Evolutionary conservation across 2,113 vertebrate genomes (phyloP).

Genomic region (Cricetomys ansorgei): DNA sequence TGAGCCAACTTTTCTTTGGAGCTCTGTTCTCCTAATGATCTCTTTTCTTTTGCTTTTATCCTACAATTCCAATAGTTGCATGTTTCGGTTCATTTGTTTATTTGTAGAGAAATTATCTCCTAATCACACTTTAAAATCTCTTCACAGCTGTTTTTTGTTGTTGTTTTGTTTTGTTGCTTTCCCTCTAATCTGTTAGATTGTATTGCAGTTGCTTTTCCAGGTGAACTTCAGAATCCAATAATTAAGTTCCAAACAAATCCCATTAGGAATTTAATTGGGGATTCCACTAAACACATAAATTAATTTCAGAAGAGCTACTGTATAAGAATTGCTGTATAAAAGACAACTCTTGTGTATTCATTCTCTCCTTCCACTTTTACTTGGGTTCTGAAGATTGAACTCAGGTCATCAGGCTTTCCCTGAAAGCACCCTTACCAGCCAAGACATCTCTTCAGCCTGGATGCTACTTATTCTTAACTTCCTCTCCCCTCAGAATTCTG

Average conservation of each 20-base stretch:
- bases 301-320: conserved; percentile 47
- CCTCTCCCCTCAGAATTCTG: neutral
- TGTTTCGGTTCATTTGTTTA: neutral
- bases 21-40: too few species aligned
- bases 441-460: neutral
- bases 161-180: too few species aligned
- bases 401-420: neutral
- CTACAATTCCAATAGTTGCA: neutral
- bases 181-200: neutral
- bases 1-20: neutral
- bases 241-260: conserved; percentile 47
- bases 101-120: conserved; percentile 11
- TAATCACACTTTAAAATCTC: neutral
- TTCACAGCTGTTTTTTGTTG: conserved; percentile 32
- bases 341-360: neutral
- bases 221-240: conserved; percentile 46
- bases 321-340: neutral
- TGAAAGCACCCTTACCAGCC: neutral
- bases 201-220: neutral
- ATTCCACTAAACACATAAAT: conserved; percentile 65
- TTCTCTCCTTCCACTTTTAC: neutral
- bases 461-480: neutral
- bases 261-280: neutral
- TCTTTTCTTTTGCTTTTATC: neutral
- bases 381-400: neutral